Conservation (phyloP, 2,797 vertebrate genomes). For the Columba guinea region DNA sequence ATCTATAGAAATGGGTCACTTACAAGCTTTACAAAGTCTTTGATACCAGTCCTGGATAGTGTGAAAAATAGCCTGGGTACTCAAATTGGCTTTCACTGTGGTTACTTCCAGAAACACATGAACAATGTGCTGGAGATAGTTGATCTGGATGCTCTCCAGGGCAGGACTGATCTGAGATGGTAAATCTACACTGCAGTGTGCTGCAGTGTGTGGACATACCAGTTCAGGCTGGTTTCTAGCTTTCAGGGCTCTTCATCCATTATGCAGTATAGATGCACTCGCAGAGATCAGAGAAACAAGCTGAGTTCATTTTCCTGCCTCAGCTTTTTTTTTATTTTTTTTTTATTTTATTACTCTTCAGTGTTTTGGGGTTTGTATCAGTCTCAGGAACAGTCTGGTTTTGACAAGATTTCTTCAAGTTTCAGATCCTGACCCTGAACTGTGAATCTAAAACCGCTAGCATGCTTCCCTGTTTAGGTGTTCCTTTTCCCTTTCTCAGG, state of each 20-base stretch:
- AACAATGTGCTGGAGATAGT: neutral
- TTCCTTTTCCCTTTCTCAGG: neutral
- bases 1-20: neutral
- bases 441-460: neutral
- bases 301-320: neutral
- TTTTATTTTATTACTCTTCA: neutral
- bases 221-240: neutral
- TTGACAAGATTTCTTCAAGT: neutral
- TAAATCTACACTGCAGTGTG: neutral
- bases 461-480: neutral
- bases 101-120: rapidly evolving
- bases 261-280: neutral
- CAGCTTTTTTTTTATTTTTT: neutral
- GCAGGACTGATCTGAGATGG: neutral
- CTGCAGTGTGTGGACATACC: neutral
- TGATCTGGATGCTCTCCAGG: neutral
- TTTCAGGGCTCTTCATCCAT: neutral
- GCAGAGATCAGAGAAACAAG: neutral
- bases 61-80: neutral
- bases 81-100: neutral
- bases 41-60: neutral
- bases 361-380: neutral
- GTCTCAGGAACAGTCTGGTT: neutral
- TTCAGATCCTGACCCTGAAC: neutral
- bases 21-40: neutral